phyloP scores from a whole-genome alignment of 2,797 vertebrate genomes.

The Centropyge bicolor region DNA sequence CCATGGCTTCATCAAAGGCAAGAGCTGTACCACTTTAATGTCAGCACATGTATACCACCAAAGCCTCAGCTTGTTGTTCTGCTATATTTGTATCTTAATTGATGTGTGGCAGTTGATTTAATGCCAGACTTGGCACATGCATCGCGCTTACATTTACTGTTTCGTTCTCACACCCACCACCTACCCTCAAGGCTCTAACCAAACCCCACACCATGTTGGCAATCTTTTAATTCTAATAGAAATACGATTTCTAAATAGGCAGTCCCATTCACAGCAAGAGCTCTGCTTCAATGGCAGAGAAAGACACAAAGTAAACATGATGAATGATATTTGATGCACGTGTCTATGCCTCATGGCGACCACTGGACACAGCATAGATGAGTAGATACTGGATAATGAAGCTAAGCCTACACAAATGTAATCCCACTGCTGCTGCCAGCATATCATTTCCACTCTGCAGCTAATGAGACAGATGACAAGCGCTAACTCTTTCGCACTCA shows the following conservation, averaged over 20 bases:
- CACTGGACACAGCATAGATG: not conserved
- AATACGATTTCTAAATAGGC: constrained; percentile 26
- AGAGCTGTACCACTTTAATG: constrained; percentile 12
- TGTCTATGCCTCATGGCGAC: not conserved
- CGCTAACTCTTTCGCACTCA: not conserved
- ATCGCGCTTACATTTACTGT: constrained; percentile 6
- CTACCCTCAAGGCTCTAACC: not conserved
- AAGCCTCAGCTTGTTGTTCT: constrained; percentile 14
- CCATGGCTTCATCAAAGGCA: constrained; percentile 18
- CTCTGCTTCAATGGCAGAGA: constrained; percentile 14
- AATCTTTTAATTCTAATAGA: constrained; percentile 9
- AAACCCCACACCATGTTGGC: constrained; percentile 4
- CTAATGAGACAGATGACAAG: constrained; percentile 8
- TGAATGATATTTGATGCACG: not conserved
- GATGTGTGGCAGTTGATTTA: constrained; percentile 34
- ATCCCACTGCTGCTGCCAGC: not conserved
- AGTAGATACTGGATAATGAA: not conserved
- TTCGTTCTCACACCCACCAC: constrained; percentile 17
- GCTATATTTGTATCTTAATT: constrained; percentile 21
- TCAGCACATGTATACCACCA: constrained; percentile 6
- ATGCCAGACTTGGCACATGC: constrained; percentile 24
- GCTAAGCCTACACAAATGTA: not conserved
- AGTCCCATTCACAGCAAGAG: not conserved
- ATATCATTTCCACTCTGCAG: not conserved
- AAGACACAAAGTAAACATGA: not conserved